phyloP scores from a whole-genome alignment of 2,113 vertebrate genomes.

The Colinus virginianus region DNA sequence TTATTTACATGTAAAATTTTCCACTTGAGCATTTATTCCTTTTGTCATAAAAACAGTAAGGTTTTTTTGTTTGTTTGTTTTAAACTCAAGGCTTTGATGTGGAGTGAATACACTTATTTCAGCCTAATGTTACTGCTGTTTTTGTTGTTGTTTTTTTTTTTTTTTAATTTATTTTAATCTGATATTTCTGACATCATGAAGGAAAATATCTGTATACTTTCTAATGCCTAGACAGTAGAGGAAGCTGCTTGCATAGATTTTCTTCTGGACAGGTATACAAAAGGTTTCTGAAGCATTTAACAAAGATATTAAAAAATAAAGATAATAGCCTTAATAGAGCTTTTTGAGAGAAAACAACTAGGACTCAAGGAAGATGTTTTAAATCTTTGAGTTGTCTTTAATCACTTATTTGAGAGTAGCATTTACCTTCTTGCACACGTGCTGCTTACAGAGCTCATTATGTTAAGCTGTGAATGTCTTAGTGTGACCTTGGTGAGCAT shows the following conservation, averaged over 20 bases:
- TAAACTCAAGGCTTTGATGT: constrained; percentile 1
- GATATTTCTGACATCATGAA: neutral
- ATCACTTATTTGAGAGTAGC: neutral
- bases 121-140: neutral
- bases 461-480: neutral
- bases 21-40: constrained; percentile 41
- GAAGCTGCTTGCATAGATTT: neutral
- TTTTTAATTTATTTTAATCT: neutral
- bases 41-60: constrained; percentile 56
- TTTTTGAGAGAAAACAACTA: neutral
- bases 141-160: neutral
- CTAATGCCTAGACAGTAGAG: neutral
- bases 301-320: neutral
- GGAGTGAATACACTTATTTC: neutral
- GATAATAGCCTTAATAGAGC: neutral
- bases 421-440: neutral
- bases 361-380: neutral
- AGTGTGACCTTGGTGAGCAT: neutral
- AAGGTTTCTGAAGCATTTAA: neutral
- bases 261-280: neutral
- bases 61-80: neutral
- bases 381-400: neutral
- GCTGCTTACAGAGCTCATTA: neutral
- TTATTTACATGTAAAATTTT: constrained; percentile 57
- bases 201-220: neutral